Base-by-base conservation (phyloP, 2,888 invertebrate species). In the Papilio gigon region DNA sequence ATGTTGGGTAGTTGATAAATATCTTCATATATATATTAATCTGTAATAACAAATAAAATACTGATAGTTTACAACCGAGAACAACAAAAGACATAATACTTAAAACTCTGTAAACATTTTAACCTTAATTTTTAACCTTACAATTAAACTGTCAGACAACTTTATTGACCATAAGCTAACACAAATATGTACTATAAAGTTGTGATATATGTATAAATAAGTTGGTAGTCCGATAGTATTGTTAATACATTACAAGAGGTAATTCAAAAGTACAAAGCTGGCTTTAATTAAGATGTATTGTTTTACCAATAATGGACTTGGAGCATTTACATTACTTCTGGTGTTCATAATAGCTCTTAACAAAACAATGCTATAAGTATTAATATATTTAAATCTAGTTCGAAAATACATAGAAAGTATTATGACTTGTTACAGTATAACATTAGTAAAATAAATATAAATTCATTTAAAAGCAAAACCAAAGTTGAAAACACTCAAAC, bases 401-500 rank as follows among this genome's bases (percentile, higher is more conserved):
- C 30, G 33, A 33, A 67, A 50, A 47, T 50, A 50, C 35, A 22
- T 17, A 62, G n/a, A 68, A 65, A 63, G 22, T 40, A 59, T 37
- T 30, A 25, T 56, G 37, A 22, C 47, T 20, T 47, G 14, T 30
- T 42, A 82, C 74, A 65, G 67, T 66, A 71, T 66, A 76, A 79
- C 82, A 84, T 79, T 77, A 75, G 78, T 77, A 75, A 77, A 76
- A 74, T 75, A 77, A 77, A 77, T 77, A 76, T 33, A 22, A 12
- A 79, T 74, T 70, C 62, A 66, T 74, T 66, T 73, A 65, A 70
- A 75, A 77, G 72, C 76, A 76, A 74, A 75, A 71, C 77, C 77
- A 73, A 80, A 81, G 78, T 83, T 82, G 79, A 84, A 80, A 85
- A 68, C 80, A 81, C 79, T 81, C 78, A 78, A 84, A 86, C 84